Percentiles rank a stretch among this genome's conserved stretches.
Evolutionary conservation across 2,888 invertebrate species (phyloP).

Genomic region (Protodeltote pygarga): DNA sequence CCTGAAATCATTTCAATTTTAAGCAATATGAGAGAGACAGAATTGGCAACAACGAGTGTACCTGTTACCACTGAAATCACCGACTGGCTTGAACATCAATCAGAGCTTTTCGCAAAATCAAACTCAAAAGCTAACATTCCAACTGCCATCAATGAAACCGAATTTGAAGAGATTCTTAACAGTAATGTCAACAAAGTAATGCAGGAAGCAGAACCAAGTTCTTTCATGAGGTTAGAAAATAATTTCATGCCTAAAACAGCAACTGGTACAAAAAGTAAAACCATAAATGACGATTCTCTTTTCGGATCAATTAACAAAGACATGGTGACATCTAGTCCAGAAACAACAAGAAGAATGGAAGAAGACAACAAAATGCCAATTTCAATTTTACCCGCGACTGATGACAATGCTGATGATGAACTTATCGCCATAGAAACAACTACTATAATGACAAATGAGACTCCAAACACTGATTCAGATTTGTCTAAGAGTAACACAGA

Average conservation of each 20-base stretch:
- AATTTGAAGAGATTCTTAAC: conserved; percentile 38
- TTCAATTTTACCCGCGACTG: conserved; percentile 3
- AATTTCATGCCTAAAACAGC: conserved; percentile 51
- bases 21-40: conserved; percentile 45
- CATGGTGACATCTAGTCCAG: conserved; percentile 10
- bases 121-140: too few species aligned
- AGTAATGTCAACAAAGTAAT: conserved; percentile 41
- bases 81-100: conserved; percentile 66
- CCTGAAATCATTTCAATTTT: conserved; percentile 66
- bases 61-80: conserved; percentile 51
- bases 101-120: conserved; percentile 34
- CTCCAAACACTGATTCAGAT: neutral
- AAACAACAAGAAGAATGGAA: conserved; percentile 12
- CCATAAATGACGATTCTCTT: conserved; percentile 15
- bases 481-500: conserved; percentile 11
- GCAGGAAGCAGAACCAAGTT: conserved; percentile 62
- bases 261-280: conserved; percentile 15
- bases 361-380: conserved; percentile 5
- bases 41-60: conserved; percentile 15
- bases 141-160: conserved; percentile 26
- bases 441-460: conserved; percentile 8
- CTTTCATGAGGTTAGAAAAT: conserved; percentile 62
- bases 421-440: conserved; percentile 17
- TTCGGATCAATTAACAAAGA: conserved; percentile 14
- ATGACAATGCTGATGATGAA: conserved; percentile 19